Conservation (phyloP, 2,888 invertebrate species). For the Lissocephala sabroskyi region DNA sequence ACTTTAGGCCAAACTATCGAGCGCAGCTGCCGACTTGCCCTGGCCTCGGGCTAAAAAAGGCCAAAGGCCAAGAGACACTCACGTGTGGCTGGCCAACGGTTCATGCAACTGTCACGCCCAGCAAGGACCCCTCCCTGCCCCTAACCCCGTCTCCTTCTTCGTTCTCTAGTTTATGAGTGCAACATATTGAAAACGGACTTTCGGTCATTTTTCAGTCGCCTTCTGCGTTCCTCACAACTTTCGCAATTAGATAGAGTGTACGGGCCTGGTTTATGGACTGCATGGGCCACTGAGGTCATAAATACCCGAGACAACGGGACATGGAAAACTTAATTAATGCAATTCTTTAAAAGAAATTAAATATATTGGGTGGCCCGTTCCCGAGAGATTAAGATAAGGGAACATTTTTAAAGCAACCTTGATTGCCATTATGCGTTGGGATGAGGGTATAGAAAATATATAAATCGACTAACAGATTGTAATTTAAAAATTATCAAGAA, state of each 20-base stretch:
- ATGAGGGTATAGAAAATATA: too few species aligned
- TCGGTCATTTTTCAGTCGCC: constrained; percentile 40
- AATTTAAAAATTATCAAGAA: too few species aligned
- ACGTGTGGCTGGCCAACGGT: not conserved
- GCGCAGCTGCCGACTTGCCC: constrained; percentile 38
- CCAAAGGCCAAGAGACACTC: constrained; percentile 18
- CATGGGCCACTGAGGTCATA: too few species aligned
- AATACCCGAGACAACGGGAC: too few species aligned
- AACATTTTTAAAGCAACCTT: too few species aligned
- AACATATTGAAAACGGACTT: constrained; percentile 52
- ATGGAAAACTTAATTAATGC: too few species aligned
- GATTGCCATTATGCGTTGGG: too few species aligned
- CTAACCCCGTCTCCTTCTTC: not conserved
- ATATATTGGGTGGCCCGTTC: too few species aligned
- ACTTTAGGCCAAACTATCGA: constrained; percentile 56
- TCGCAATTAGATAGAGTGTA: constrained; percentile 47
- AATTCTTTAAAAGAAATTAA: too few species aligned
- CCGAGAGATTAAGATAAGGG: too few species aligned
- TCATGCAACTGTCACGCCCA: constrained; percentile 33
- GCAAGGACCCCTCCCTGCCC: constrained; percentile 15
- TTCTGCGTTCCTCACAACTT: constrained; percentile 37
- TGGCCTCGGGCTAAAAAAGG: constrained; percentile 22
- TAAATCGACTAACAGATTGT: too few species aligned
- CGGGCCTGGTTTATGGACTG: too few species aligned
- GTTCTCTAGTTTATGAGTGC: constrained; percentile 35